Evolutionary conservation across 2,888 invertebrate genomes (phyloP), one percentile per base, ranked within the genome.

Genomic region (Timema cristinae): DNA sequence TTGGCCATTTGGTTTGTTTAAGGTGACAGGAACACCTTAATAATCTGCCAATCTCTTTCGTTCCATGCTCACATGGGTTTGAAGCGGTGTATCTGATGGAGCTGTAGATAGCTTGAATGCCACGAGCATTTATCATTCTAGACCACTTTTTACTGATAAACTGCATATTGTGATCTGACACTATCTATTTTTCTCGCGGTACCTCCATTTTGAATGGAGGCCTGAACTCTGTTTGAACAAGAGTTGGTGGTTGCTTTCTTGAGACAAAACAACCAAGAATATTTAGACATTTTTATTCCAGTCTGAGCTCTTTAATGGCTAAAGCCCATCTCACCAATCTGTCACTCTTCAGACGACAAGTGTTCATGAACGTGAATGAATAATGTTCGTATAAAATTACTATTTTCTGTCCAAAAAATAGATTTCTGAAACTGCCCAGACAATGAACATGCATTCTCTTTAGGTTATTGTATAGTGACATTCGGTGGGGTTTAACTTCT

Each of bases 301-400:
- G 67, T 13, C 49, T 67, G 67, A 49, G 49, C 49, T 67, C 50
- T 50, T 67, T 9, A 13, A 67, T 32, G 50, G 51, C n/a, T 6
- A 50, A 11, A 49, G 10, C 47, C 67, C 67, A 67, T 50, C 67
- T 13, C 6, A 6, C 16, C 7, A 67, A 13, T n/a, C 51, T 67
- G 11, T 10, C 49, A 13, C 51, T 48, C 6, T 48, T 50, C n/a
- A 67, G 10, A 47, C 16, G 7, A 16, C 50, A 50, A 7, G 67
- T 67, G 32, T 6, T 6, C 6, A 49, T 10, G 10, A 67, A 50
- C 5, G 48, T 2, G 8, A 67, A n/a, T 10, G 15, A 67, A 9
- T 50, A 7, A n/a, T 67, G 67, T 15, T 67, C 49, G n/a, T 47
- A 50, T n/a, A 50, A 16, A 16, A 67, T 16, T 49, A 67, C 16